These are phyloP conservation scores for Enteromius viviparus DNA, from an alignment of 2,797 vertebrate genomes.

Conservation along the genomic window DNA sequence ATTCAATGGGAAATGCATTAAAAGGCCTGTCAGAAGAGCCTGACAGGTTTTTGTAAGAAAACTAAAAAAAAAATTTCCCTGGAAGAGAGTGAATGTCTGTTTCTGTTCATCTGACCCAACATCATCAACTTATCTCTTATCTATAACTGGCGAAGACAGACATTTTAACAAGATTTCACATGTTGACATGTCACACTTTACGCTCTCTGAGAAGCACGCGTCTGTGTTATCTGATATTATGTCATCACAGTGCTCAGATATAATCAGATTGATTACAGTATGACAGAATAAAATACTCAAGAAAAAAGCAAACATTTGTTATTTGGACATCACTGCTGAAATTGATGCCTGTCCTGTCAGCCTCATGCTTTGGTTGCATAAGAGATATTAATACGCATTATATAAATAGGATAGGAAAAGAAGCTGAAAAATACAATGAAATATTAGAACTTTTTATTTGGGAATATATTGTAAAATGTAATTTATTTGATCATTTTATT, in stretches of 20 bases:
- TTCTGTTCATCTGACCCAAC: not conserved
- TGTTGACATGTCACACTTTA: not conserved
- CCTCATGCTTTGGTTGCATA: not conserved
- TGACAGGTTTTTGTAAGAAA: too few relatives aligned
- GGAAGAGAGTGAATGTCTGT: constrained; percentile 10
- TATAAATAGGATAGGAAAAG: not conserved
- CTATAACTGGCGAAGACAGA: not conserved
- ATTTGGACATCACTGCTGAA: constrained; percentile 24
- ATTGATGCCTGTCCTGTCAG: constrained; percentile 22
- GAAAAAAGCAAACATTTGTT: constrained; percentile 44
- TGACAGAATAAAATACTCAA: constrained; percentile 34
- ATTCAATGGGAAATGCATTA: too few relatives aligned
- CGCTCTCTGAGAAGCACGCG: not conserved
- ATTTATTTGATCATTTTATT: not conserved
- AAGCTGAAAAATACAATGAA: not conserved
- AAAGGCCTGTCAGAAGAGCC: too few relatives aligned
- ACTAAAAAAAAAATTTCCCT: not conserved
- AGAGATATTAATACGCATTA: not conserved
- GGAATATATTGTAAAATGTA: not conserved
- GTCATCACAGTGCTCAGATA: not conserved
- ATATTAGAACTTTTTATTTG: not conserved
- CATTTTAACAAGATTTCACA: not conserved
- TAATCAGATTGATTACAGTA: not conserved
- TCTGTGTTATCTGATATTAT: not conserved
- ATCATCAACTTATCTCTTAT: constrained; percentile 7